Evolutionary conservation across 2,888 invertebrate species (phyloP).

Genomic region (Noctua janthe): DNA sequence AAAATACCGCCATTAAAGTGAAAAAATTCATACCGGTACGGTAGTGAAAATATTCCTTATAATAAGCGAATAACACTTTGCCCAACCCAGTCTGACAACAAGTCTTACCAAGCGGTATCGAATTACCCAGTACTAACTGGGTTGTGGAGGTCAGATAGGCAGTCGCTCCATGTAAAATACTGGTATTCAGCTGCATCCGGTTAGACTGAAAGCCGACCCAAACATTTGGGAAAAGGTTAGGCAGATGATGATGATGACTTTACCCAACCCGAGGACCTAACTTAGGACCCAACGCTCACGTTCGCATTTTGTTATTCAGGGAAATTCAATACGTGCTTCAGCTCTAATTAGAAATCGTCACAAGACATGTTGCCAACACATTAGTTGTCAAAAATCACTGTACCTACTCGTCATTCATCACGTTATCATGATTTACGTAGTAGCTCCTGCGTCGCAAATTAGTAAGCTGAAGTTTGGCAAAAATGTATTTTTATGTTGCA

Average conservation of each 20-base stretch:
- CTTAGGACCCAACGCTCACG: not conserved
- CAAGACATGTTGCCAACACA: conserved; percentile 30
- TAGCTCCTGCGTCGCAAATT: conserved; percentile 23
- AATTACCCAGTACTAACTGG: too few species aligned
- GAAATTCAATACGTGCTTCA: conserved; percentile 14
- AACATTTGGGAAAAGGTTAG: too few species aligned
- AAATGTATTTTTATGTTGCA: conserved; percentile 4
- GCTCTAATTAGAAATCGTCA: conserved; percentile 23
- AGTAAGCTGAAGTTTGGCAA: conserved; percentile 12
- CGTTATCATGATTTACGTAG: conserved; percentile 16
- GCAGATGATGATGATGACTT: not conserved
- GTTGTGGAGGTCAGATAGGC: too few species aligned
- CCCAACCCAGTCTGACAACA: too few species aligned
- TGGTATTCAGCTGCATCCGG: too few species aligned
- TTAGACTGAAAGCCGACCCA: too few species aligned
- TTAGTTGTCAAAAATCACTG: conserved; percentile 10
- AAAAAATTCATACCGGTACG: not conserved
- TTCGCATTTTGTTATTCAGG: not conserved
- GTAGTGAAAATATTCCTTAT: not conserved
- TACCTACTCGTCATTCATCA: conserved; percentile 17
- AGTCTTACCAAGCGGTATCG: too few species aligned
- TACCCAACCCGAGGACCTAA: not conserved
- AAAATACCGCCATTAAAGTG: not conserved
- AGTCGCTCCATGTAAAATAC: too few species aligned
- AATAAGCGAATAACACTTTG: not conserved